Conservation (phyloP, 2,113 vertebrate genomes). For the Salvelinus sp. region DNA sequence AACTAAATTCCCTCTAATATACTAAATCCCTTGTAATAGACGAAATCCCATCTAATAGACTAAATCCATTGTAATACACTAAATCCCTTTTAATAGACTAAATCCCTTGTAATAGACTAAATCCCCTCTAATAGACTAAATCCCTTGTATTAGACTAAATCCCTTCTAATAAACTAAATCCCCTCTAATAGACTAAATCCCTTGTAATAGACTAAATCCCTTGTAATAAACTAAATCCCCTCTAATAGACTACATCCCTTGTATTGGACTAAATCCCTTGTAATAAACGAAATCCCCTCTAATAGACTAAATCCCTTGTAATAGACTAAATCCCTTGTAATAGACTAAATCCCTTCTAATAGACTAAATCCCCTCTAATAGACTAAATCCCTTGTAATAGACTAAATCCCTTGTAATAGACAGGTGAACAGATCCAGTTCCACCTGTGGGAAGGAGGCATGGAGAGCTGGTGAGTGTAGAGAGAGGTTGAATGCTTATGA, state of each 20-base stretch:
- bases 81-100: too few species aligned
- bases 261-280: not conserved
- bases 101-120: not conserved
- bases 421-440: constrained; percentile 4
- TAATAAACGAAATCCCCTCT: not conserved
- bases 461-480: not conserved
- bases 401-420: not conserved
- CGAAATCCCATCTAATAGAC: too few species aligned
- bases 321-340: not conserved
- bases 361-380: not conserved
- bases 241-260: not conserved
- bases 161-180: too few species aligned
- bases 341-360: not conserved
- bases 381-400: not conserved
- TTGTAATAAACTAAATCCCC: accelerated
- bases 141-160: not conserved
- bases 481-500: not conserved
- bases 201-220: too few species aligned
- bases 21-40: too few species aligned
- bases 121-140: not conserved
- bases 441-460: not conserved
- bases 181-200: too few species aligned
- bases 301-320: not conserved
- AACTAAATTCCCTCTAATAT: too few species aligned
- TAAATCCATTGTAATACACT: too few species aligned